Evolutionary conservation across 2,113 vertebrate genomes (phyloP), one percentile per base, ranked within the genome.

Genomic region (Forbesichthys papilliferus): DNA sequence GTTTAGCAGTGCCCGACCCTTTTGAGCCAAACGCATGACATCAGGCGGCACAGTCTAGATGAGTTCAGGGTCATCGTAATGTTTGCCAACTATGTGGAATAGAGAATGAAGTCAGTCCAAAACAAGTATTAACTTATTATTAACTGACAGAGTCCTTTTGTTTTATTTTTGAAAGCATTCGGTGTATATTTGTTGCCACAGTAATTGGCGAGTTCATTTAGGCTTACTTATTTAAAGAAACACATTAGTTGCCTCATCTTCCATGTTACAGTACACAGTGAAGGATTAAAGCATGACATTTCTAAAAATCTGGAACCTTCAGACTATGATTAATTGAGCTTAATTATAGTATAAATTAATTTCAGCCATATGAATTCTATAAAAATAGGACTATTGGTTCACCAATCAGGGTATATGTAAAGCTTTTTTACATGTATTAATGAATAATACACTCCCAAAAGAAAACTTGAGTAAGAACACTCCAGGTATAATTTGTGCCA

Each of bases 351-450:
- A 53, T 14, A 53, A 0, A 55, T 55, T 16, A 20, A 16, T n/a
- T 16, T 18, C n/a, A 58, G 27, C 56, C 56, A 34, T 33, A 58
- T 3, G 56, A 11, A 9, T 1, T 48, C 3, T 3, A 49, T 61
- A 20, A 11, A 46, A 36, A 18, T 12, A 1, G 64, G 61, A 47
- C n/a, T 11, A 16, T 46, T 7, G 4, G 7, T 48, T 79, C 61
- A 71, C 63, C 60, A 8, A 77, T 85, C 73, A 84, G 81, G 77
- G 72, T 78, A 61, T 84, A 84, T 85, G 66, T 78, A 75, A 81
- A 71, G 61, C 78, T 75, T 79, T 82, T n/a, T 51, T 34, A n/a
- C 9, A 65, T 67, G 73, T 81, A 42, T 49, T 71, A 56, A 68
- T 46, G n/a, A 13, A 54, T 11, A 9, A 64, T 4, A n/a, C 0